These are phyloP conservation scores for Hipparchia sbordonii DNA, from an alignment of 2,888 invertebrate species.

Conservation along the genomic window DNA sequence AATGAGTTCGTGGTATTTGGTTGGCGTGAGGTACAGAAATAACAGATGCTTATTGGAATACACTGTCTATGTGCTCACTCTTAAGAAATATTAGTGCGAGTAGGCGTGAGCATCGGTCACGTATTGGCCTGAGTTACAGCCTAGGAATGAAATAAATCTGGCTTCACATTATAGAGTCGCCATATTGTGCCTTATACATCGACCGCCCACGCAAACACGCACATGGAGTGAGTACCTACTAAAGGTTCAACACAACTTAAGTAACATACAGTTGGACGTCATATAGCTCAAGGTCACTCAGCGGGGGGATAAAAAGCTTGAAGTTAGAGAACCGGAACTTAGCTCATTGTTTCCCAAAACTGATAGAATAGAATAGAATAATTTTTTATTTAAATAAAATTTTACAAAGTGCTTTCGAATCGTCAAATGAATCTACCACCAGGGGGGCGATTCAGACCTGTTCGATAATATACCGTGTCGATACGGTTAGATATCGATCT, in stretches of 20 bases:
- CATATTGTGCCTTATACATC: slow-evolving; percentile 49
- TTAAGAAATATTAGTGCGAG: slow-evolving; percentile 39
- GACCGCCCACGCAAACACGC: slow-evolving; percentile 60
- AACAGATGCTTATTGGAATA: slow-evolving; percentile 19
- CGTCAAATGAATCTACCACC: too few relatives aligned
- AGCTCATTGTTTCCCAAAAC: too few relatives aligned
- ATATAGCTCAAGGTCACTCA: too few relatives aligned
- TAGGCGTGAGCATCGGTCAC: slow-evolving; percentile 80
- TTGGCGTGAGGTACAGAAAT: slow-evolving; percentile 1
- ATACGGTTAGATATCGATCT: too few relatives aligned
- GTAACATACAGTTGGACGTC: neutral
- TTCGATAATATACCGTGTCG: too few relatives aligned
- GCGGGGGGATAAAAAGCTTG: too few relatives aligned
- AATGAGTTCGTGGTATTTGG: neutral
- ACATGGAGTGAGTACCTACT: slow-evolving; percentile 38
- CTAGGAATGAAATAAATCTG: slow-evolving; percentile 72
- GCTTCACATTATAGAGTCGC: slow-evolving; percentile 53
- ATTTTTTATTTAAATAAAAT: too few relatives aligned
- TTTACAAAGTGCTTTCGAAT: too few relatives aligned
- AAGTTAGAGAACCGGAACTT: too few relatives aligned
- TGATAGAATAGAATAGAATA: too few relatives aligned
- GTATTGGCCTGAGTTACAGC: slow-evolving; percentile 76
- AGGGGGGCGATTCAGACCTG: too few relatives aligned
- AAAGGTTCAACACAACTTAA: neutral
- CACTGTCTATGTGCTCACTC: slow-evolving; percentile 15